Conservation (phyloP, 2,888 invertebrate genomes). For the Oxystoma pomonae region DNA sequence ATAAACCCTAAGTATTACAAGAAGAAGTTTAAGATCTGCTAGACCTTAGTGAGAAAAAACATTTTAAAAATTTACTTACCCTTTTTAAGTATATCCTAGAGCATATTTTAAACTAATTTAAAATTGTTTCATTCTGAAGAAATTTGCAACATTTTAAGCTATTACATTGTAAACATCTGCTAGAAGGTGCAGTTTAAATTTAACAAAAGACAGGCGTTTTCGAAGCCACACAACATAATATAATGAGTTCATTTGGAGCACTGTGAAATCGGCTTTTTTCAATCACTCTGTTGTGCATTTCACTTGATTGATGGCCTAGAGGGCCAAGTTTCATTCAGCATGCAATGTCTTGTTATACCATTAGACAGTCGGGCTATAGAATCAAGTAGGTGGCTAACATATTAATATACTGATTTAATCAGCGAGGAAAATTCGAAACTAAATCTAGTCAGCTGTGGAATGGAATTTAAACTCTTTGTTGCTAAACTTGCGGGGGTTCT, state of each 20-base stretch:
- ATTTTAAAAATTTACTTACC: no score
- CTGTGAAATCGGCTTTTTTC: slow-evolving; percentile 17
- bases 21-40: no score
- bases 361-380: slow-evolving; percentile 4
- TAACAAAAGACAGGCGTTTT: background rate
- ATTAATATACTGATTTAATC: background rate
- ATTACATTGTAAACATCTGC: background rate
- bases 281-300: slow-evolving; percentile 9
- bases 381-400: background rate
- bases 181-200: background rate
- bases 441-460: background rate
- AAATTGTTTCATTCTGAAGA: no score
- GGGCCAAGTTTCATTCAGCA: slow-evolving; percentile 14
- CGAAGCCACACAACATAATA: background rate
- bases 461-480: background rate
- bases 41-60: no score
- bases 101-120: no score
- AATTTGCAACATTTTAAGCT: background rate
- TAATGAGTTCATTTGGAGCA: slow-evolving; percentile 5
- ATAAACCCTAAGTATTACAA: no score
- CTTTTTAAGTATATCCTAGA: no score
- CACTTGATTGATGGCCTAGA: slow-evolving; percentile 17
- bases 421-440: background rate
- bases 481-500: no score
- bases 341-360: slow-evolving; percentile 19